phyloP scores from a whole-genome alignment of 2,113 vertebrate genomes.

The Hypomesus transpacificus region DNA sequence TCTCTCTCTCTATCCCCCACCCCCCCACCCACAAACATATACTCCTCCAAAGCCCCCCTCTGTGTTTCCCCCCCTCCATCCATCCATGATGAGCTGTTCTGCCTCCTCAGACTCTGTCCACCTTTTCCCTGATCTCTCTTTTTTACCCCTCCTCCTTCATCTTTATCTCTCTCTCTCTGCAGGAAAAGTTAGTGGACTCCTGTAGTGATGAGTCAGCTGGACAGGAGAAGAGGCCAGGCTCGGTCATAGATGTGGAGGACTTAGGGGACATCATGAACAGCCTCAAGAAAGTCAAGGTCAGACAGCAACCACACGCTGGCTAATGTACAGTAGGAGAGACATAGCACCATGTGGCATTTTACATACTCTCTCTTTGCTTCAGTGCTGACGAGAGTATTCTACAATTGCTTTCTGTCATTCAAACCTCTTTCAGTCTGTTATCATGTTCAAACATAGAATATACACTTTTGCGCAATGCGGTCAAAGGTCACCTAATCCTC shows the following conservation, averaged over 20 bases:
- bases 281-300: constrained; percentile 83
- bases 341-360: neutral
- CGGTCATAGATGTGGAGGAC: constrained; percentile 87
- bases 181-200: constrained; percentile 78
- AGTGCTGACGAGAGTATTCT: too few relatives aligned
- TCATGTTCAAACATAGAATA: too few relatives aligned
- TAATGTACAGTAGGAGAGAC: neutral
- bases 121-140: neutral
- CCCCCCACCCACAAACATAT: neutral
- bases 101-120: constrained; percentile 30
- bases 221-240: constrained; percentile 39
- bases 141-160: too few relatives aligned
- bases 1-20: neutral
- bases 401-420: too few relatives aligned
- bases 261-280: constrained; percentile 80
- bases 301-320: neutral
- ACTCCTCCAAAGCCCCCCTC: neutral
- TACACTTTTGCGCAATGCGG: neutral
- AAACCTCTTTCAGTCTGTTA: too few relatives aligned
- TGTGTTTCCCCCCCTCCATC: neutral
- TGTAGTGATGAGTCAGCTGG: constrained; percentile 75
- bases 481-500: neutral
- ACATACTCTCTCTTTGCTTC: too few relatives aligned
- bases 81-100: neutral
- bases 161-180: constrained; percentile 1